A percentile compares a stretch with the other conserved stretches of the same genome.
Conservation (phyloP, 2,113 vertebrate genomes). For the Oxyruncus cristatus region DNA sequence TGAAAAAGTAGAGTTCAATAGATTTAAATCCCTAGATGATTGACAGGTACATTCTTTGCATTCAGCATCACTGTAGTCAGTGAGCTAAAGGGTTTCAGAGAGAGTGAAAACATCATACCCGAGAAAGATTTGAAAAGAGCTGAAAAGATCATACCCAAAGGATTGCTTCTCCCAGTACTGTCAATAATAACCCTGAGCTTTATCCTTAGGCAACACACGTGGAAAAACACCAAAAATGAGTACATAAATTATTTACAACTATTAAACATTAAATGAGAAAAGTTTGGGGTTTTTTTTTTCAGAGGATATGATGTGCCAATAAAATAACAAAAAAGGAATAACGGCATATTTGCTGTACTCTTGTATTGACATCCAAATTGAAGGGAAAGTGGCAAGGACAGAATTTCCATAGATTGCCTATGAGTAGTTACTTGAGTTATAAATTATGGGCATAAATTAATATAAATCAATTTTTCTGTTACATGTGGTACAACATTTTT, state of each 20-base stretch:
- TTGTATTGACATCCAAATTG: neutral
- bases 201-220: neutral
- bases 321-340: neutral
- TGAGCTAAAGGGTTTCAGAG: neutral
- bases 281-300: neutral
- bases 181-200: slow-evolving; percentile 16
- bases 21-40: neutral
- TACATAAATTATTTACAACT: slow-evolving; percentile 22
- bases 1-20: neutral
- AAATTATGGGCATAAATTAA: neutral
- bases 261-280: slow-evolving; percentile 14
- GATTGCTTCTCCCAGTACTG: neutral
- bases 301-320: neutral
- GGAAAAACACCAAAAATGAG: neutral
- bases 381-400: neutral
- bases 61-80: neutral
- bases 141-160: slow-evolving; percentile 2
- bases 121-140: too few species aligned
- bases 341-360: neutral
- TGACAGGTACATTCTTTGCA: neutral
- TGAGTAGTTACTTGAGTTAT: neutral
- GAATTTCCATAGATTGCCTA: neutral
- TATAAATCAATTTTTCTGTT: neutral
- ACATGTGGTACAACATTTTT: neutral
- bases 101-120: slow-evolving; percentile 23